These are phyloP conservation scores for Talpa occidentalis DNA, from an alignment of 2,113 vertebrate genomes.

Conservation along the genomic window DNA sequence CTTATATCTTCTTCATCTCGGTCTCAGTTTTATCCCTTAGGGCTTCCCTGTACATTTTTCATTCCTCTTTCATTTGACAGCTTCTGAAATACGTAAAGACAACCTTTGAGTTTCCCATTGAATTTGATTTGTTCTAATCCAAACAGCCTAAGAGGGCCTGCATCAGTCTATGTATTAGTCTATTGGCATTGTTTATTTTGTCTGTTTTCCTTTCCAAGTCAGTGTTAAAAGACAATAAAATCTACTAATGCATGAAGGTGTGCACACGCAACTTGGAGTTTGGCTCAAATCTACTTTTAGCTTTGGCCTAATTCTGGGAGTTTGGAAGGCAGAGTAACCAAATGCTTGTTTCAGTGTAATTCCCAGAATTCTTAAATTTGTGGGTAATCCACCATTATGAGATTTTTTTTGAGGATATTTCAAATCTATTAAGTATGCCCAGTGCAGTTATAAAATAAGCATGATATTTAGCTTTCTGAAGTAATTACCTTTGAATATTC, in stretches of 20 bases:
- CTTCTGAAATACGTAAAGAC: neutral
- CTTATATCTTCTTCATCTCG: neutral
- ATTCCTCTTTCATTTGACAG: neutral
- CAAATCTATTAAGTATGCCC: neutral
- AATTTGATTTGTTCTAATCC: conserved; percentile 17
- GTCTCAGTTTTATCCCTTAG: neutral
- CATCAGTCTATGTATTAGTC: neutral
- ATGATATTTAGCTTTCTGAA: neutral
- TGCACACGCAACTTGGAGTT: neutral
- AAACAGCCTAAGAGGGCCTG: neutral
- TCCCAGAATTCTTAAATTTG: neutral
- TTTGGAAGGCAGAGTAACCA: neutral
- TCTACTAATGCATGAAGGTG: neutral
- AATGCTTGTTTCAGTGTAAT: neutral
- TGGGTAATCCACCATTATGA: neutral
- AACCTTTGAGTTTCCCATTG: neutral
- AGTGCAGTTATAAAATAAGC: neutral
- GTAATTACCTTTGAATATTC: neutral
- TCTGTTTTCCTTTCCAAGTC: conserved; percentile 35
- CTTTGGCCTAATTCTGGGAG: neutral
- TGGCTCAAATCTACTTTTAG: neutral
- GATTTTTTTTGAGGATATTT: neutral
- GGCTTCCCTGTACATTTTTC: fast-evolving
- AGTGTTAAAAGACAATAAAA: conserved; percentile 12
- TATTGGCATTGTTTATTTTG: conserved; percentile 35